Percentiles rank a stretch among this genome's conserved stretches.
phyloP scores from a whole-genome alignment of 2,113 vertebrate species.

The Catharus minimus region DNA sequence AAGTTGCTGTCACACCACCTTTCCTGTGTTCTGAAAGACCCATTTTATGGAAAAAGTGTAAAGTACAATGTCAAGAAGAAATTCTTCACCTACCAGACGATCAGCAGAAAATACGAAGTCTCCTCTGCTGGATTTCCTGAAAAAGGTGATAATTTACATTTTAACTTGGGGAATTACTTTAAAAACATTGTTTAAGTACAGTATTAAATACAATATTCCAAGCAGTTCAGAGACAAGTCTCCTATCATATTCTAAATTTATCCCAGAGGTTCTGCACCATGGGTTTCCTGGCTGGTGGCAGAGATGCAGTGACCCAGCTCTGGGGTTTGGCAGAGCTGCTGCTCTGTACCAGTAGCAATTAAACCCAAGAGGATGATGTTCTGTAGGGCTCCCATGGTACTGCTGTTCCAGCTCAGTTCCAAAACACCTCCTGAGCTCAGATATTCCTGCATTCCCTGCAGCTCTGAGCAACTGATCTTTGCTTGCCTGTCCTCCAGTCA shows the following conservation, averaged over 20 bases:
- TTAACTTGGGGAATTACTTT: not conserved
- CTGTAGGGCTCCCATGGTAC: not conserved
- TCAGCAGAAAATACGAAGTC: conserved; percentile 97
- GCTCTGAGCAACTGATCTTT: not conserved
- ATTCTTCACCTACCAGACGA: conserved; percentile 86
- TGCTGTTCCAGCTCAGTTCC: not conserved
- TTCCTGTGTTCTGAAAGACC: not conserved
- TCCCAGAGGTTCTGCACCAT: not conserved
- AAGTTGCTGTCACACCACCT: not conserved
- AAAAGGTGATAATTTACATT: conserved; percentile 30
- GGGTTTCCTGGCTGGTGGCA: not conserved
- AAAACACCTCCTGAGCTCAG: not conserved
- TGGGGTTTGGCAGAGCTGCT: not conserved
- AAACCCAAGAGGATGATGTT: not conserved
- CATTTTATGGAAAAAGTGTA: not conserved
- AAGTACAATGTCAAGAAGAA: conserved; percentile 20
- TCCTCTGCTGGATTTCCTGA: conserved; percentile 93
- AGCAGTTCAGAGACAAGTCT: not conserved
- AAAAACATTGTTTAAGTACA: not conserved
- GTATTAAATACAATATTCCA: not conserved
- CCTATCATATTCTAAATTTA: not conserved
- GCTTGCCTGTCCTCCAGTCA: not conserved
- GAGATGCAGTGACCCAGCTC: not conserved
- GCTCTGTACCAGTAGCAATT: not conserved
- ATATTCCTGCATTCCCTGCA: not conserved